Percentiles rank a stretch among this genome's conserved stretches.
phyloP scores from a whole-genome alignment of 2,113 vertebrate genomes.

The Mugil cephalus region DNA sequence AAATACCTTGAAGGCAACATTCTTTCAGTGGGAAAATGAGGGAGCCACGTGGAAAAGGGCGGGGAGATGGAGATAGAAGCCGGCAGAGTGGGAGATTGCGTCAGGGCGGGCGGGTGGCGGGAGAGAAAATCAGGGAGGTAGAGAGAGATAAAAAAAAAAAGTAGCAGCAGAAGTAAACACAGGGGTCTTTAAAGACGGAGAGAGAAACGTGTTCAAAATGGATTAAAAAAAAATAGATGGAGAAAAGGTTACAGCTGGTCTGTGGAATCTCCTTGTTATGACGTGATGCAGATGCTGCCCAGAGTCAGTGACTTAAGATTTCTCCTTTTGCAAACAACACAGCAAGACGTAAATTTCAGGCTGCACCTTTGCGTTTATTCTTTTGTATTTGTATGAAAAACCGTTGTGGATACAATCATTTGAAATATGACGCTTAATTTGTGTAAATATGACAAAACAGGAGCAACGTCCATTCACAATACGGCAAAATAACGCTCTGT shows the following conservation, averaged over 20 bases:
- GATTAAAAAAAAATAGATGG: background rate
- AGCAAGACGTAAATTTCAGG: too few relatives aligned
- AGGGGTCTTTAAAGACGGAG: background rate
- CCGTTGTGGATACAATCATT: too few relatives aligned
- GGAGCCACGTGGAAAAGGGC: conserved; percentile 6
- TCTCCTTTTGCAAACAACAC: background rate
- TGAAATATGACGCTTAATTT: too few relatives aligned
- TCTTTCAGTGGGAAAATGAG: conserved; percentile 27
- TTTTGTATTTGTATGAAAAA: too few relatives aligned
- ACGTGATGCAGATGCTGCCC: background rate
- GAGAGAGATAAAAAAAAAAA: background rate
- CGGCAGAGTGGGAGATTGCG: background rate
- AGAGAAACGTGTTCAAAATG: background rate
- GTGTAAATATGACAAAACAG: too few relatives aligned
- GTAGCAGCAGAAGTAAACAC: background rate
- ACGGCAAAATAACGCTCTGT: background rate
- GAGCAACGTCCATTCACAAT: background rate
- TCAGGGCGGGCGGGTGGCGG: background rate
- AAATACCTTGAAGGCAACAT: conserved; percentile 18
- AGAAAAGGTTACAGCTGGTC: background rate
- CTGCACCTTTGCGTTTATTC: too few relatives aligned
- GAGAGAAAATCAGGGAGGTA: background rate
- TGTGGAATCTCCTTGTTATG: background rate
- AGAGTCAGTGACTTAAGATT: too few relatives aligned
- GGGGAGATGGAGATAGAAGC: background rate